A percentile compares a stretch with the other conserved stretches of the same genome.
Evolutionary conservation across 2,797 vertebrate genomes (phyloP).

Genomic region (Hemibagrus guttatus): DNA sequence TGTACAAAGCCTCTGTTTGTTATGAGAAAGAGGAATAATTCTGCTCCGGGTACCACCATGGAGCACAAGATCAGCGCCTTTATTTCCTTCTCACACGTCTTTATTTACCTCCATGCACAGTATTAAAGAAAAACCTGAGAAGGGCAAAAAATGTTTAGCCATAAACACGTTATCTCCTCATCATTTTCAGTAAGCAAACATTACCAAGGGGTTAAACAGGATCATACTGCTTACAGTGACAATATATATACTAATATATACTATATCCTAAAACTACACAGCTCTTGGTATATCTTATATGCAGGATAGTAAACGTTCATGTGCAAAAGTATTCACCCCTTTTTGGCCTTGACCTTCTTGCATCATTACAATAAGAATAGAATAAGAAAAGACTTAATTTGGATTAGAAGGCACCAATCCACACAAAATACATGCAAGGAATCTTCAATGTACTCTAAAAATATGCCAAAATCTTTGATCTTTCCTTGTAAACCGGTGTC

Average conservation of each 20-base stretch:
- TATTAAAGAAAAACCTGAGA: not conserved
- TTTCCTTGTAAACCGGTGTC: not conserved
- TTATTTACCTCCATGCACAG: not conserved
- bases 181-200: conserved; percentile 1
- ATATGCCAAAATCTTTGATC: too few relatives aligned
- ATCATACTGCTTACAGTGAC: not conserved
- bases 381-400: too few relatives aligned
- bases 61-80: not conserved
- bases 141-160: not conserved
- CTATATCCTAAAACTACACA: not conserved
- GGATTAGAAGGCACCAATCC: not conserved
- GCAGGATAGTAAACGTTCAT: not conserved
- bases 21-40: not conserved
- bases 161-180: conserved; percentile 20
- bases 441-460: too few relatives aligned
- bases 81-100: not conserved
- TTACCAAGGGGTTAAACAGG: not conserved
- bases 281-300: not conserved
- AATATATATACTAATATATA: not conserved
- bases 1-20: not conserved
- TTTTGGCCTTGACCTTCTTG: not conserved
- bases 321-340: not conserved
- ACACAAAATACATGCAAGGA: not conserved
- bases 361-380: not conserved
- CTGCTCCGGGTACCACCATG: conserved; percentile 20